Percentiles rank a stretch among this genome's conserved stretches.
These are phyloP conservation scores for Pangasianodon hypophthalmus DNA, from an alignment of 2,113 vertebrate species.

Conservation along the genomic window DNA sequence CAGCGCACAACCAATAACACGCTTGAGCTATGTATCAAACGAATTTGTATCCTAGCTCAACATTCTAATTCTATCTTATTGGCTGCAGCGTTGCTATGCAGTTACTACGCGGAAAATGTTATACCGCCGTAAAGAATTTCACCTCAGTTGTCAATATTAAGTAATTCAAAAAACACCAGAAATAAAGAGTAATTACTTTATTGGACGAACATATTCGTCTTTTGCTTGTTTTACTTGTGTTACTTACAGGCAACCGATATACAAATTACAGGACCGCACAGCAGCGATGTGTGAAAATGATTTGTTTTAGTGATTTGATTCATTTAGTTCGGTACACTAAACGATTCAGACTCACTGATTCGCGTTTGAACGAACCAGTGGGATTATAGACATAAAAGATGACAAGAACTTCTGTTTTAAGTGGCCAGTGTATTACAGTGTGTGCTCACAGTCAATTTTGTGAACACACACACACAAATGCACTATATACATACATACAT, in stretches of 20 bases:
- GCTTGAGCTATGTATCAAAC: too few species aligned
- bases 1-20: background rate
- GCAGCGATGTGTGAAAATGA: background rate
- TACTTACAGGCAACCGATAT: background rate
- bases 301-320: background rate
- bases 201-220: too few species aligned
- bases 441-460: too few species aligned
- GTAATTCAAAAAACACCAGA: background rate
- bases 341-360: background rate
- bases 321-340: background rate
- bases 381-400: too few species aligned
- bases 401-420: too few species aligned
- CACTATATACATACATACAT: too few species aligned
- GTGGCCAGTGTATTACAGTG: too few species aligned
- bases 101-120: background rate
- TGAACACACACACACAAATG: too few species aligned
- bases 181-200: background rate
- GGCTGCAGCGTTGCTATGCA: constrained; percentile 27
- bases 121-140: too few species aligned
- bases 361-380: background rate
- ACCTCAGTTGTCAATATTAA: background rate
- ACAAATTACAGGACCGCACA: background rate
- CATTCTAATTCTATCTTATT: background rate
- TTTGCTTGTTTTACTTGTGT: background rate
- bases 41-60: background rate